phyloP scores from a whole-genome alignment of 2,113 vertebrate genomes.

The Cettia cetti region DNA sequence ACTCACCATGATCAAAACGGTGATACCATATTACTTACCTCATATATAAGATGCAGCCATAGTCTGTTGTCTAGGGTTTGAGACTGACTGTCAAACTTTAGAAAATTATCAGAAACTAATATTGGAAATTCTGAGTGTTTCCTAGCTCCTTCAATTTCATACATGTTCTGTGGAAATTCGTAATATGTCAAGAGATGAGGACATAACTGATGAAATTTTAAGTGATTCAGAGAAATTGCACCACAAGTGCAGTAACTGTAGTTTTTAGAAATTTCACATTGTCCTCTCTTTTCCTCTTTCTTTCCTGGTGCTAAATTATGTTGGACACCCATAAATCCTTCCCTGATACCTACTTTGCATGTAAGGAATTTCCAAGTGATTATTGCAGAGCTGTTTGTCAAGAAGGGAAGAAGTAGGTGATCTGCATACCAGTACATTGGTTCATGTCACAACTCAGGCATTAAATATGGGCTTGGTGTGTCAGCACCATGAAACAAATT shows the following conservation, averaged over 20 bases:
- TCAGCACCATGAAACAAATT: not conserved
- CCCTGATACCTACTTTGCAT: not conserved
- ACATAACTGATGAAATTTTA: not conserved
- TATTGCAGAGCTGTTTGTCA: slow-evolving; percentile 17
- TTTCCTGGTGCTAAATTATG: not conserved
- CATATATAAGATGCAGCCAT: not conserved
- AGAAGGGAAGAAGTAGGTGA: not conserved
- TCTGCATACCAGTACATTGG: not conserved
- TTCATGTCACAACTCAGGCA: not conserved
- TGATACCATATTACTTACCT: not conserved
- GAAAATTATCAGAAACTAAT: not conserved
- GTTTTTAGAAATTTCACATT: not conserved
- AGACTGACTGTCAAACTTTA: not conserved
- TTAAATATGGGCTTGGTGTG: not conserved
- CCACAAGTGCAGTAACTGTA: not conserved
- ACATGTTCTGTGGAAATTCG: not conserved
- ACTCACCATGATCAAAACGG: not conserved
- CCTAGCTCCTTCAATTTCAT: not conserved
- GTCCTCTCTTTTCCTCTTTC: not conserved
- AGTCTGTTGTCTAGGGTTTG: not conserved
- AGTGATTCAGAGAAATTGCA: not conserved
- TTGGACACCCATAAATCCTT: not conserved
- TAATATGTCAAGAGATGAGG: not conserved
- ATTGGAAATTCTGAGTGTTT: not conserved
- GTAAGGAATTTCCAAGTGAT: not conserved